Evolutionary conservation across 2,113 vertebrate genomes (phyloP).

Genomic region (human): GRCh38 chr9:10430001-10430500

Average conservation of each 20-base stretch:
- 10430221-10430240: not conserved
- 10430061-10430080: not conserved
- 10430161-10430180: not conserved
- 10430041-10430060: not conserved
- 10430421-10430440: not conserved
- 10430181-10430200: not conserved
- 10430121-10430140: not conserved
- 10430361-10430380: not conserved
- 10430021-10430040: not conserved
- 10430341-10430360: not conserved
- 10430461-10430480: not conserved
- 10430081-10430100: not conserved
- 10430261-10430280: not conserved
- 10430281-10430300: not conserved
- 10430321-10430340: not conserved
- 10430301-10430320: conserved; percentile 13
- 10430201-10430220: not conserved
- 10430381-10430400: not conserved
- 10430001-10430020: not conserved
- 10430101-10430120: not conserved
- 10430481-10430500: not conserved
- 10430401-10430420: not conserved
- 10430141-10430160: not conserved
- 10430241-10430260: not conserved
- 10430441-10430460: not conserved